These are phyloP conservation scores for Phalacrocorax brasilianus DNA, from an alignment of 2,113 vertebrate genomes.

Conservation along the genomic window DNA sequence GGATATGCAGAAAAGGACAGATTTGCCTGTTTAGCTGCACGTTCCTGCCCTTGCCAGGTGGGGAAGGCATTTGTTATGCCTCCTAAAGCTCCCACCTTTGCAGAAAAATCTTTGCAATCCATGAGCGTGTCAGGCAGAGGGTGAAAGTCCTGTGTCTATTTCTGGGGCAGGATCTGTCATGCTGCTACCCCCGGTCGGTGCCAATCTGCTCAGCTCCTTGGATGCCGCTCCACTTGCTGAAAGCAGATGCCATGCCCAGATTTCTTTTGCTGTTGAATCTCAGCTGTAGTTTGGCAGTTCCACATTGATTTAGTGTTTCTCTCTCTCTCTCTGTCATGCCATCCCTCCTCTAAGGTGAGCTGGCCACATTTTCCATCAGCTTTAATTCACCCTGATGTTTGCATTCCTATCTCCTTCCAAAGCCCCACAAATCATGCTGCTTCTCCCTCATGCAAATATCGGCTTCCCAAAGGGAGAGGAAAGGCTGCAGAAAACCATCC, in stretches of 20 bases:
- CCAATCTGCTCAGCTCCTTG: neutral
- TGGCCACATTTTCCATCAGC: neutral
- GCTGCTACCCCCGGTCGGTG: neutral
- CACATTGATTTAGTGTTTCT: slow-evolving; percentile 19
- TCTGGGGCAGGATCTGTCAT: neutral
- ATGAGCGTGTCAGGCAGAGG: accelerated
- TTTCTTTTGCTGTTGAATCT: slow-evolving; percentile 46
- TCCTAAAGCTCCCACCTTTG: neutral
- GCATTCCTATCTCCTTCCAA: neutral
- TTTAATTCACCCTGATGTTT: slow-evolving; percentile 29
- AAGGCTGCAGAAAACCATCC: neutral
- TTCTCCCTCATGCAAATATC: neutral
- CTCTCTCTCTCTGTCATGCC: neutral
- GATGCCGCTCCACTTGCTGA: neutral
- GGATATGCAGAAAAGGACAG: neutral
- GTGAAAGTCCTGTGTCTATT: neutral
- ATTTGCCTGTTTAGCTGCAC: neutral
- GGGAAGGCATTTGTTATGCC: neutral
- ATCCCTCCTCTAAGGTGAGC: slow-evolving; percentile 41
- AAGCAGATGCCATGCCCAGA: slow-evolving; percentile 45
- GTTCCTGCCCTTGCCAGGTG: slow-evolving; percentile 12
- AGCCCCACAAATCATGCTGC: neutral
- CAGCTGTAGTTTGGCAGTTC: slow-evolving; percentile 45
- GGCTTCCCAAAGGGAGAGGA: neutral
- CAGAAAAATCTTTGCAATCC: neutral